Percentiles rank a stretch among this genome's conserved stretches.
These are phyloP conservation scores for Dallia pectoralis DNA, from an alignment of 2,797 vertebrate species.

Conservation along the genomic window DNA sequence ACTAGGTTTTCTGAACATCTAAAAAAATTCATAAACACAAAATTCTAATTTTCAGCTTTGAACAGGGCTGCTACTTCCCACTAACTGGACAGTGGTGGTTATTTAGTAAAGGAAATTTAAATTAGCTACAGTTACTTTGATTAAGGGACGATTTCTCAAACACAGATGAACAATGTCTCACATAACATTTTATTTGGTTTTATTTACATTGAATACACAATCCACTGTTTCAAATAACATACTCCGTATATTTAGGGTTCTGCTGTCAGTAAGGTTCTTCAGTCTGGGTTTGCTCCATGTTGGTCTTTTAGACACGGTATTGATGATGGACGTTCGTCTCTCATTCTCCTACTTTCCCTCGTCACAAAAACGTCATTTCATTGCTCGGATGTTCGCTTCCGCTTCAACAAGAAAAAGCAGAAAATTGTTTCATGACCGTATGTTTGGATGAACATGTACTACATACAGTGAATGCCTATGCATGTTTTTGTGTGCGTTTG, in stretches of 20 bases:
- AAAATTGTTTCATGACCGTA: background rate
- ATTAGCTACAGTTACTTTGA: no score
- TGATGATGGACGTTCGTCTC: background rate
- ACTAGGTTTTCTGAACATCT: background rate
- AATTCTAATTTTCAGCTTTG: background rate
- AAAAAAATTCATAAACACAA: background rate
- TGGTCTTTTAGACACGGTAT: background rate
- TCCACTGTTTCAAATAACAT: background rate
- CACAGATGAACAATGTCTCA: background rate
- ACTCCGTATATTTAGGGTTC: background rate
- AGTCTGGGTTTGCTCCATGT: background rate
- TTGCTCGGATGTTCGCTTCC: slow-evolving; percentile 65
- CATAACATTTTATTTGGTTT: no score
- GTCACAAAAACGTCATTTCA: slow-evolving; percentile 48
- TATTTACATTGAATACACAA: background rate
- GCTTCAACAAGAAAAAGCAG: slow-evolving; percentile 55
- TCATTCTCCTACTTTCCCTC: background rate
- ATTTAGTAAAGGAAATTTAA: no score
- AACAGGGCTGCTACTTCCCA: no score
- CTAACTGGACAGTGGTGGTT: no score
- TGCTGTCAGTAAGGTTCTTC: background rate
- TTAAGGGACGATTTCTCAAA: no score
- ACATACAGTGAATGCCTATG: background rate
- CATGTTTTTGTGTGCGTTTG: background rate
- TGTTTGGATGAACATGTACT: background rate